Evolutionary conservation across 2,113 vertebrate species (phyloP).

Genomic region (Otis tarda): DNA sequence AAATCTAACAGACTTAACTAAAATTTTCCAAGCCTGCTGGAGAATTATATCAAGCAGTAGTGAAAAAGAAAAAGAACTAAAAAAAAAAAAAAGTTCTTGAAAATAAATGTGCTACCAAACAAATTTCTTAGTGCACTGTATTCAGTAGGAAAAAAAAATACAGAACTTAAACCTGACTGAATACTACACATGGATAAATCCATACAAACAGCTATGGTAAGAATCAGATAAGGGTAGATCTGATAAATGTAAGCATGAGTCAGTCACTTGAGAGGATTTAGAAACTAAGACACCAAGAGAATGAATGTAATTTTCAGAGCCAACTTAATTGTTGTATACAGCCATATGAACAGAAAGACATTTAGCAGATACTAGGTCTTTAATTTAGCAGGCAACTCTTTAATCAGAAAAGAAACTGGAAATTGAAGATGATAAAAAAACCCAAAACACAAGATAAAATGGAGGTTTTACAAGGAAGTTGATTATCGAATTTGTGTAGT

Average conservation of each 20-base stretch:
- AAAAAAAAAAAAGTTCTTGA: neutral
- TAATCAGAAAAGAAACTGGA: neutral
- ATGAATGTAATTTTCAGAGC: neutral
- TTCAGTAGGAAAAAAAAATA: neutral
- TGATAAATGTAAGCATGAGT: neutral
- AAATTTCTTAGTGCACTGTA: neutral
- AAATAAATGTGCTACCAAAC: neutral
- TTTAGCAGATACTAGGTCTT: neutral
- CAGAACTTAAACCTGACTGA: neutral
- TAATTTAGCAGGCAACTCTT: neutral
- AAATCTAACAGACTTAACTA: neutral
- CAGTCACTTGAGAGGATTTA: neutral
- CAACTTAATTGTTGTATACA: neutral
- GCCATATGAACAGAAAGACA: neutral
- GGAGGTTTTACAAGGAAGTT: neutral
- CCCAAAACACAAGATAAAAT: neutral
- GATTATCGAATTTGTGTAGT: neutral
- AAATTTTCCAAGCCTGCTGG: neutral
- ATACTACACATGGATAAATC: neutral
- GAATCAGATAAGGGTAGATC: neutral
- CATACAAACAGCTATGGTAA: neutral
- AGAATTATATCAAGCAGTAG: neutral
- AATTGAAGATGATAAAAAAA: neutral
- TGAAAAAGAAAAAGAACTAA: neutral
- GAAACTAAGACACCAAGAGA: neutral